Evolutionary conservation across 2,797 vertebrate species (phyloP).

Genomic region (Arnoldichthys spilopterus): DNA sequence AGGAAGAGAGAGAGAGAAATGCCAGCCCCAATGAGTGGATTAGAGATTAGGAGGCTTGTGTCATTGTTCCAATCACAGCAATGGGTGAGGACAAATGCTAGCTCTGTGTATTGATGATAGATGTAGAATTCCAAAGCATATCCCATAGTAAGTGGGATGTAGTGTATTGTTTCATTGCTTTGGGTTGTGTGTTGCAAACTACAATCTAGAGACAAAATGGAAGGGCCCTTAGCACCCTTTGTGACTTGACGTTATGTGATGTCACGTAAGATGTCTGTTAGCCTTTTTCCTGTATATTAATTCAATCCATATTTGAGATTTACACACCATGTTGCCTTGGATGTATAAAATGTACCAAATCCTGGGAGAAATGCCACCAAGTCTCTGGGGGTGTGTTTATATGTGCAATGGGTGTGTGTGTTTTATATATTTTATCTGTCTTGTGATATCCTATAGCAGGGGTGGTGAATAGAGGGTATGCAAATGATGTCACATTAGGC

Average conservation of each 20-base stretch:
- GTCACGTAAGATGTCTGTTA: neutral
- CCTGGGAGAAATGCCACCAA: neutral
- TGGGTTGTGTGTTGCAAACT: neutral
- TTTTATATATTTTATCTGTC: neutral
- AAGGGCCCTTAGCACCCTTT: neutral
- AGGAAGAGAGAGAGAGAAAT: slow-evolving; percentile 76
- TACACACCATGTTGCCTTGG: neutral
- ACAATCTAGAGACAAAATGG: neutral
- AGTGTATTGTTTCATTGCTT: slow-evolving; percentile 65
- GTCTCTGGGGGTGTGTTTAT: neutral
- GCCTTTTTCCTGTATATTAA: neutral
- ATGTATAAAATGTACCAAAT: neutral
- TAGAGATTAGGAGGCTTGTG: slow-evolving; percentile 80
- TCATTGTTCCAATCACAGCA: slow-evolving; percentile 71
- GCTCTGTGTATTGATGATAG: slow-evolving; percentile 49
- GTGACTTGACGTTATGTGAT: neutral
- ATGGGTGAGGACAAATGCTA: slow-evolving; percentile 76
- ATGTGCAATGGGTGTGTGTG: neutral
- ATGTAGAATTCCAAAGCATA: slow-evolving; percentile 41
- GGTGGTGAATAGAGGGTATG: no score
- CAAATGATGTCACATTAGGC: no score
- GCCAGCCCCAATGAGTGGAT: slow-evolving; percentile 82
- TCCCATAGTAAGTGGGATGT: slow-evolving; percentile 32
- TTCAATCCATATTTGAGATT: neutral
- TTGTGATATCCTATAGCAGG: no score